Evolutionary conservation across 2,113 vertebrate species (phyloP), one percentile per base, ranked within the genome.

Genomic region (Hippocampus comes): DNA sequence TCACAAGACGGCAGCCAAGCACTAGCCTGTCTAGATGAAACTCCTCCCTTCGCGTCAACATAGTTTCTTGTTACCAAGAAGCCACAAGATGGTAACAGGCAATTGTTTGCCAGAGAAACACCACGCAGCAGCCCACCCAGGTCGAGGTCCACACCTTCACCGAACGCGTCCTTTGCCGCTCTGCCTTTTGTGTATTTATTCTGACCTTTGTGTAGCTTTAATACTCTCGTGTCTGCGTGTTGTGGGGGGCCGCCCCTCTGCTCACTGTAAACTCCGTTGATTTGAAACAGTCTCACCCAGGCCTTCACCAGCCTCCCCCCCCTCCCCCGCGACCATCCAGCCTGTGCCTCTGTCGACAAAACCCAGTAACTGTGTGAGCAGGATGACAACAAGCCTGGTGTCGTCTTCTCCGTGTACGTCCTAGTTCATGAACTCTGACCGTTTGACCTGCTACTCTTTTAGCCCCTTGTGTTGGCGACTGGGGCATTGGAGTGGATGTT

Each of bases 341-440:
- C 46, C 70, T 10, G 89, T 86, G 85, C 90, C 90, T 88, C 83
- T 41, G 84, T 86, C 78, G 79, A 80, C 82, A 82, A 56, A 84
- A 83, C 82, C 63, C 63, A 81, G 18, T 63, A 23, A 38, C 60
- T 64, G 42, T 42, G 60, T 11, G 61, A 61, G 59, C 75, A 48
- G 76, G 77, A 78, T 72, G 81, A 82, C 70, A 83, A 76, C 79
- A 74, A 82, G 87, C 83, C 82, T 70, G 82, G 84, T 70, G 71
- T 72, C 73, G 72, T 80, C 80, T 63, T 70, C 73, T 80, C 83
- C 71, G 76, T 83, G 76, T 79, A 88, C 88, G 86, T 89, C 88
- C 86, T 82, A 79, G 92, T 90, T 91, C 82, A 82, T 90, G 90
- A 93, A 92, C 93, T 92, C 73, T 88, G 85, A 90, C 90, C 89